Evolutionary conservation across 1,140 invertebrate species (phyloP).

Genomic region (Acromyrmex heyeri): DNA sequence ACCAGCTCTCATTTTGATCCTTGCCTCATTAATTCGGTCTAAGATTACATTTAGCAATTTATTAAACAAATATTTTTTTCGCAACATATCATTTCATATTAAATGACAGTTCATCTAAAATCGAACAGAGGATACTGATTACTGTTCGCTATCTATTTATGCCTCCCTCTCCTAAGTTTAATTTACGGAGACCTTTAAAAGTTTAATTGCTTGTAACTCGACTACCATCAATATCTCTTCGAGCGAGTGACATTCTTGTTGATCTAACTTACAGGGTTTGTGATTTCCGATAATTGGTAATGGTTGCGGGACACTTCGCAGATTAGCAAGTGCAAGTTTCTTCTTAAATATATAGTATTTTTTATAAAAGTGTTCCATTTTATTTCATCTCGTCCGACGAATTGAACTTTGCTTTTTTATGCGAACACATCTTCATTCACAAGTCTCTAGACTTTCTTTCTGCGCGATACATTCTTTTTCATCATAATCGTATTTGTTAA

Average conservation of each 20-base stretch:
- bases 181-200: conserved; percentile 28
- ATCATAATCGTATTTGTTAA: not conserved
- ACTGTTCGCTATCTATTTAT: conserved; percentile 20
- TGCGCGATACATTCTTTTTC: not conserved
- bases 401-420: not conserved
- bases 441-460: not conserved
- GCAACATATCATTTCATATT: not conserved
- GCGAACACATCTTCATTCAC: not conserved
- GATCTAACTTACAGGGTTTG: conserved; percentile 12
- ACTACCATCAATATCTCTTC: not conserved
- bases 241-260: conserved; percentile 10
- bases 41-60: not conserved
- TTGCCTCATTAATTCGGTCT: not conserved
- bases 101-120: conserved; percentile 3
- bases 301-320: not conserved
- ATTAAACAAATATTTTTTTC: not conserved
- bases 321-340: not conserved
- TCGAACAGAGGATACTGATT: not conserved
- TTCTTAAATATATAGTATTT: not conserved
- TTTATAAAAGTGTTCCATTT: not conserved
- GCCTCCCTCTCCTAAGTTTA: not conserved
- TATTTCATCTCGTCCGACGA: not conserved
- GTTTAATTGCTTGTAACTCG: conserved; percentile 32
- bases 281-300: conserved; percentile 34
- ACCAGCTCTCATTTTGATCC: too few relatives aligned